Percentiles rank a stretch among this genome's conserved stretches.
These are phyloP conservation scores for Theretra japonica DNA, from an alignment of 2,888 invertebrate species.

Conservation along the genomic window DNA sequence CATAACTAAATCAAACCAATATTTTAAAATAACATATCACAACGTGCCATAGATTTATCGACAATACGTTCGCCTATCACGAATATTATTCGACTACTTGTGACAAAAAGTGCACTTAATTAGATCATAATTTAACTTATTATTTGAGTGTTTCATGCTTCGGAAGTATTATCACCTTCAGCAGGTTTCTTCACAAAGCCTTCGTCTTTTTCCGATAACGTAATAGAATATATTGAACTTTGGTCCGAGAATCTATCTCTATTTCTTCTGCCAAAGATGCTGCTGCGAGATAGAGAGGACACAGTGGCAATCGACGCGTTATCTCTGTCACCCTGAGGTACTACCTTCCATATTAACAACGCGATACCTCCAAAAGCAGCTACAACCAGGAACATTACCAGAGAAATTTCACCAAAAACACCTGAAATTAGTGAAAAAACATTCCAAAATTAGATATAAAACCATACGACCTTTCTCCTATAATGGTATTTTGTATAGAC, in stretches of 20 bases:
- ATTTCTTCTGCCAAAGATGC: constrained; percentile 72
- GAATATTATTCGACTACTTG: background rate
- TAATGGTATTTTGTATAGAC: background rate
- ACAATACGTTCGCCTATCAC: background rate
- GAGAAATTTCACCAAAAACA: constrained; percentile 75
- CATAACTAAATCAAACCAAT: constrained; percentile 32
- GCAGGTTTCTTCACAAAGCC: constrained; percentile 63
- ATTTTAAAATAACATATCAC: constrained; percentile 18
- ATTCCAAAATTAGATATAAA: background rate
- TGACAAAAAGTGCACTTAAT: constrained; percentile 45
- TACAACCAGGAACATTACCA: constrained; percentile 85
- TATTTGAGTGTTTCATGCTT: constrained; percentile 64
- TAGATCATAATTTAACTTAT: constrained; percentile 40
- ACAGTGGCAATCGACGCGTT: constrained; percentile 76
- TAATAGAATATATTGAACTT: constrained; percentile 80
- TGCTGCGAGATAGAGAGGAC: constrained; percentile 72
- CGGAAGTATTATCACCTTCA: constrained; percentile 79
- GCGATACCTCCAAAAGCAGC: constrained; percentile 84
- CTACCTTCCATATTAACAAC: constrained; percentile 83
- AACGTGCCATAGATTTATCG: background rate
- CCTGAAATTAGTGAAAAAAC: constrained; percentile 63
- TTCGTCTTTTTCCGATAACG: constrained; percentile 78
- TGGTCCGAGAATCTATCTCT: constrained; percentile 76
- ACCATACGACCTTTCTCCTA: background rate
- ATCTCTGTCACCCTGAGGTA: constrained; percentile 81